Base-by-base conservation (phyloP, 1,140 invertebrate genomes). In the Drosophila aff. region DNA sequence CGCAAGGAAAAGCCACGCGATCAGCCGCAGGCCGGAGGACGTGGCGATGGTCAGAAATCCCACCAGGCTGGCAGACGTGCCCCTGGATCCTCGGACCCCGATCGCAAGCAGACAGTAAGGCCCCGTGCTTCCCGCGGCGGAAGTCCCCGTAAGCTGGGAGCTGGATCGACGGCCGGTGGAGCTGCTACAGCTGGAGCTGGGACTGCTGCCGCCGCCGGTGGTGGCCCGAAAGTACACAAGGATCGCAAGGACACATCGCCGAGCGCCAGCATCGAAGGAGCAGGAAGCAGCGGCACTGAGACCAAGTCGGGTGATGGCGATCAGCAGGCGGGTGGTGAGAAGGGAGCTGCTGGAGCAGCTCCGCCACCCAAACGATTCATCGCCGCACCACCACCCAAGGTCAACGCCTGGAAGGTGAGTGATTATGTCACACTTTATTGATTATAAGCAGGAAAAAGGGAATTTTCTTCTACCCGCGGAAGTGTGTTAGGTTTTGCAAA, bases 341-440 rank as follows among this genome's bases (percentile, higher is more conserved):
- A 53, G 55, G 55, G 52, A 3, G 64, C 49, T 9, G 47, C 76
- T 7, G 63, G 73, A 58, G 80, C 55, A 28, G 76, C 64, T 31
- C 46, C 82, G 44, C 91, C 84, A 44, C 93, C 93, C 52, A 94
- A 94, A 71, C 93, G 94, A 26, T 94, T 94, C 81, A 91, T 94
- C 21, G 94, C 93, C 82, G 94, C 94, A 38, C 94, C 94, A 47
- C 82, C 94, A 64, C 94, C 94, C 38, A 94, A 94, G 90, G 93
- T 94, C n/a, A 94, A 94, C 84, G 93, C 93, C 33, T 94, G 94
- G 94, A 94, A 94, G 92, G 89, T 93, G 49, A 94, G 93, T 92
- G 9, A 33, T 67, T 47, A 3, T 21, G 18, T 38, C 28, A 61
- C 10, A 47, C 13, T 33, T 33, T 65, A 67, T 67, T 67, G 59